Evolutionary conservation across 2,888 invertebrate genomes (phyloP).

Genomic region (Tupiocoris notatus): DNA sequence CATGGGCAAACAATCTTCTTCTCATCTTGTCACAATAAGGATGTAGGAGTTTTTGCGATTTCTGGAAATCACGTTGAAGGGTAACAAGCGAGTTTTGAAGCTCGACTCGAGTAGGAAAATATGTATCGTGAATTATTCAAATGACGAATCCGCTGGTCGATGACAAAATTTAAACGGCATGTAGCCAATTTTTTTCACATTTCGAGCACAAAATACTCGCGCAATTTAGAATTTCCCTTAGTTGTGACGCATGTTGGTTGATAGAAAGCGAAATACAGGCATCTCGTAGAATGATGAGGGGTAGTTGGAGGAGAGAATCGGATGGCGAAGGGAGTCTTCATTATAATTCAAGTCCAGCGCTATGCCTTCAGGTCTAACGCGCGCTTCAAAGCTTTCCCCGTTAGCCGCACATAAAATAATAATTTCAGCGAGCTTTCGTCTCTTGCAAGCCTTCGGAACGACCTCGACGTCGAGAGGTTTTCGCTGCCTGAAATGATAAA

Average conservation of each 20-base stretch:
- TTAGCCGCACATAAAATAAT: slow-evolving; percentile 20
- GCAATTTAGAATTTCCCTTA: too few species aligned
- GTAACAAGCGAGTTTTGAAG: too few species aligned
- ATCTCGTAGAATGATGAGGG: background rate
- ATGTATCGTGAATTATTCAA: too few species aligned
- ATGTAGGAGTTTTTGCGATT: too few species aligned
- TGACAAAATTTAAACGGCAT: too few species aligned
- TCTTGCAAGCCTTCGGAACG: background rate
- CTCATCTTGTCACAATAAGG: too few species aligned
- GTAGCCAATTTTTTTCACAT: too few species aligned
- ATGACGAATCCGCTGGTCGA: too few species aligned
- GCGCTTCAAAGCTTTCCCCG: slow-evolving; percentile 13
- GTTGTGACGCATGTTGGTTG: background rate
- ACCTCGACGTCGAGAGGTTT: background rate
- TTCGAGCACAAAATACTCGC: too few species aligned
- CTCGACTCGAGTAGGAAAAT: too few species aligned
- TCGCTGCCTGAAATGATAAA: background rate
- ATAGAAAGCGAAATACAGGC: background rate
- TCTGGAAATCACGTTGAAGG: too few species aligned
- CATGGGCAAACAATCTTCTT: too few species aligned
- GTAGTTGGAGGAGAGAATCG: background rate
- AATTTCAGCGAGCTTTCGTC: background rate
- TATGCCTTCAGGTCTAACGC: slow-evolving; percentile 12
- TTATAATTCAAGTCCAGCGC: slow-evolving; percentile 25
- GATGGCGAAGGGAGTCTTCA: background rate